phyloP scores from a whole-genome alignment of 1,140 invertebrate genomes.

The Paracyclopina nana region DNA sequence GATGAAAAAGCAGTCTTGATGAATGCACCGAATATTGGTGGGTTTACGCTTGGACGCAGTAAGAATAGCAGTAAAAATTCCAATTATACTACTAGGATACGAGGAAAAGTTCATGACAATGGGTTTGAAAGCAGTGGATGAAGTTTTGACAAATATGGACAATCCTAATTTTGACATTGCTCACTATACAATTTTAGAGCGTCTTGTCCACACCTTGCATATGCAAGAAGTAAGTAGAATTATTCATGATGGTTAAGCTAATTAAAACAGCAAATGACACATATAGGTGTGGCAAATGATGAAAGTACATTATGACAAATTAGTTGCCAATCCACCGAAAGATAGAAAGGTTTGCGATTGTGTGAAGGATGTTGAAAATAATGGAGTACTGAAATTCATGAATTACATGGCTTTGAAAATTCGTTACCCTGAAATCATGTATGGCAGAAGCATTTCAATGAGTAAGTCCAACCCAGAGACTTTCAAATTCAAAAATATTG shows the following conservation, averaged over 20 bases:
- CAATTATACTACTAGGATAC: too few relatives aligned
- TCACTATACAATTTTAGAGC: not conserved
- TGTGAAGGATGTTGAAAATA: not conserved
- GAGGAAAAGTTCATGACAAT: not conserved
- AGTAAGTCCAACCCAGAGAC: too few relatives aligned
- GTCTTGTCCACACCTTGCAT: not conserved
- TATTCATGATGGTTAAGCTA: too few relatives aligned
- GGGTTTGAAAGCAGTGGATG: not conserved
- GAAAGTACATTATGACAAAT: not conserved
- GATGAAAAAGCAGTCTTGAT: not conserved
- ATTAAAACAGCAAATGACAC: too few relatives aligned
- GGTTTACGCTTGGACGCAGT: too few relatives aligned
- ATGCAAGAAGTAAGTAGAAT: not conserved
- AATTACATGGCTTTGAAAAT: constrained; percentile 1
- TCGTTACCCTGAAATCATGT: not conserved
- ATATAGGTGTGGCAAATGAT: not conserved
- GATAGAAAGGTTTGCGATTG: not conserved
- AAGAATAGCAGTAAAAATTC: too few relatives aligned
- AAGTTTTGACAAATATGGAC: not conserved
- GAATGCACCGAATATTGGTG: not conserved
- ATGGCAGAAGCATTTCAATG: not conserved
- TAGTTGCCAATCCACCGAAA: not conserved
- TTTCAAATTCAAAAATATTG: too few relatives aligned
- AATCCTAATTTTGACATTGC: not conserved
- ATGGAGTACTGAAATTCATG: not conserved